Base-by-base conservation (phyloP, 1,140 invertebrate species). In the Zaprionus lachaisei region DNA sequence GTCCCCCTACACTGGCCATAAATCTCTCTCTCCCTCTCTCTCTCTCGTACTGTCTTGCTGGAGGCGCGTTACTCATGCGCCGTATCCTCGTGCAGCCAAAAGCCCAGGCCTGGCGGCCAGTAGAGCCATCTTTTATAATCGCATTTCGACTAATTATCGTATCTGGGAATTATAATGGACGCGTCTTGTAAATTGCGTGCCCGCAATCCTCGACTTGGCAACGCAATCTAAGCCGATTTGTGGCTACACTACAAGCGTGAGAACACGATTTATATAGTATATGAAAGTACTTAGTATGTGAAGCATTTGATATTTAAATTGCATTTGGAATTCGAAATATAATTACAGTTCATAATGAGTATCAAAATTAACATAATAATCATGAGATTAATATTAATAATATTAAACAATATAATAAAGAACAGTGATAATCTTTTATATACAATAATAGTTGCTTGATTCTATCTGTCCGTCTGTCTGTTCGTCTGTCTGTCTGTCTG, bases 111-210 rank as follows among this genome's bases (percentile, higher is more conserved):
- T 17, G 20, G 17, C 17, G 4, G 15, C 7, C 15, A 17, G 15
- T 31, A 11, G 57, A 64, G 51, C 34, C 61, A 73, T 83, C 74
- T 81, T 79, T 81, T 90, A 84, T 89, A 89, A 89, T 89, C 84
- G 85, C 85, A 90, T 90, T 90, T 82, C 85, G 81, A 90, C 85
- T 90, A 90, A 90, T 90, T 90, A 90, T 90, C 85, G 85, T 90
- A 90, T 81, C 85, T 75, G 72, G 62, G 79, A 90, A 85, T 90
- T 90, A 90, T 90, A 81, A 77, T 89, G 75, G 56, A 71, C 67
- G 66, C 72, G 76, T 77, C 81, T 79, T 81, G 84, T 76, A 81
- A 90, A 90, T 87, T 81, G 84, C 69, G 72, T 71, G 80, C 71
- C 64, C 38, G 83, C 64, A 17, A 66, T 69, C 65, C 64, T 57